Percentiles rank a stretch among this genome's conserved stretches.
Conservation (phyloP, 2,113 vertebrate genomes). For the Orientallactaga bullata region DNA sequence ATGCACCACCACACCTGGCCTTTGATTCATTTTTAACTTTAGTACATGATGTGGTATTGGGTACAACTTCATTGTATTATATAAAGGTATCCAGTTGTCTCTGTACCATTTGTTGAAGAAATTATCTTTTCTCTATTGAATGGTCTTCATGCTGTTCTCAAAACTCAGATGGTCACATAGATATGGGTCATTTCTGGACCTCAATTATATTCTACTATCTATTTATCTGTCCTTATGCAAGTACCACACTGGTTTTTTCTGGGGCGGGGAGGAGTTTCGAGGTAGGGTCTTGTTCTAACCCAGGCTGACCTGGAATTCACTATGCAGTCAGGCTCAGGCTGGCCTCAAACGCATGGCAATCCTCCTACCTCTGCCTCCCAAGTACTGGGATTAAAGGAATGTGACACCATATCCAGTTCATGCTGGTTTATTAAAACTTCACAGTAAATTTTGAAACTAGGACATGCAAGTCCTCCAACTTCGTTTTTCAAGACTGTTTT, state of each 20-base stretch:
- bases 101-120: not conserved
- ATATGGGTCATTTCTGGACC: not conserved
- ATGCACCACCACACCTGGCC: too few relatives aligned
- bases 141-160: not conserved
- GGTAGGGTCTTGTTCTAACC: too few relatives aligned
- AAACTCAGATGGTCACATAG: not conserved
- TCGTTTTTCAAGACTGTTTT: conserved; percentile 30
- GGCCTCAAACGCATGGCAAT: too few relatives aligned
- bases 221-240: conserved; percentile 4
- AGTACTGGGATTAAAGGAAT: too few relatives aligned
- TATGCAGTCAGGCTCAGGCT: too few relatives aligned
- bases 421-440: conserved; percentile 1
- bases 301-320: too few relatives aligned
- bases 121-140: not conserved
- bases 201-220: conserved; percentile 15
- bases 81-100: not conserved
- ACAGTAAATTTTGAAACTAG: not conserved
- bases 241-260: not conserved
- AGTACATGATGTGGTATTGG: not conserved
- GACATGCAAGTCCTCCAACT: not conserved
- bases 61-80: conserved; percentile 7
- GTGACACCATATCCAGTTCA: too few relatives aligned
- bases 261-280: too few relatives aligned
- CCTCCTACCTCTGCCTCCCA: too few relatives aligned
- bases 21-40: conserved; percentile 51